Evolutionary conservation across 2,797 vertebrate species (phyloP).

Genomic region (Enteromius trimaculatus): DNA sequence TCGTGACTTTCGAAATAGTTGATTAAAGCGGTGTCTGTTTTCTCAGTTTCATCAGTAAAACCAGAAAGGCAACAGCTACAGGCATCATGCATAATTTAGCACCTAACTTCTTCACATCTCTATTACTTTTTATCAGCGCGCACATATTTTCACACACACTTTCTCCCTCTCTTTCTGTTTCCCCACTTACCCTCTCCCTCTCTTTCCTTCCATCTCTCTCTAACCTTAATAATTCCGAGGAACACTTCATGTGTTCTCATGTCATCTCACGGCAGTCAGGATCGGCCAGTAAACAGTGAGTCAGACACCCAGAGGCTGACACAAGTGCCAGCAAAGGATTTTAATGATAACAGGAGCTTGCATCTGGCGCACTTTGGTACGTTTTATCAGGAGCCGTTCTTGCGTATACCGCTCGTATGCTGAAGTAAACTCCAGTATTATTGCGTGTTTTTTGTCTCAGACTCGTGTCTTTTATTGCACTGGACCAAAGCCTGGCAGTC

Average conservation of each 20-base stretch:
- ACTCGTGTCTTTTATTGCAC: conserved; percentile 46
- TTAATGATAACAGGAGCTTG: conserved; percentile 22
- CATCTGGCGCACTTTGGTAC: neutral
- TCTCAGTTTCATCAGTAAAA: conserved; percentile 42
- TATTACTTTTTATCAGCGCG: conserved; percentile 16
- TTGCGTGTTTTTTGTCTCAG: conserved; percentile 15
- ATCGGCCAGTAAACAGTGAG: conserved; percentile 32
- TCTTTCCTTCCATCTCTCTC: neutral
- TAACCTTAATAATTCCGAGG: neutral
- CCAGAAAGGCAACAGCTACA: conserved; percentile 31
- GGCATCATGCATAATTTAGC: conserved; percentile 52
- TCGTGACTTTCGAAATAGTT: conserved; percentile 15
- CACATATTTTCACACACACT: neutral
- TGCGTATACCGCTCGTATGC: neutral
- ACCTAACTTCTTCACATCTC: conserved; percentile 48
- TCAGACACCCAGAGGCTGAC: conserved; percentile 20
- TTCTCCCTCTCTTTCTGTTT: neutral
- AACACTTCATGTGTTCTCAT: conserved; percentile 3
- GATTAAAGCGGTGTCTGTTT: conserved; percentile 36
- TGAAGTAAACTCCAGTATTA: conserved; percentile 13
- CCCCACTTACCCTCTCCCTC: neutral
- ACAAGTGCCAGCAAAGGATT: neutral
- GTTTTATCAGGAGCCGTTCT: conserved; percentile 10
- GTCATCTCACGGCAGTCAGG: neutral
- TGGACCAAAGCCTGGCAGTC: conserved; percentile 39